phyloP scores from a whole-genome alignment of 1,140 invertebrate genomes.

The Belonocnema kinseyi region DNA sequence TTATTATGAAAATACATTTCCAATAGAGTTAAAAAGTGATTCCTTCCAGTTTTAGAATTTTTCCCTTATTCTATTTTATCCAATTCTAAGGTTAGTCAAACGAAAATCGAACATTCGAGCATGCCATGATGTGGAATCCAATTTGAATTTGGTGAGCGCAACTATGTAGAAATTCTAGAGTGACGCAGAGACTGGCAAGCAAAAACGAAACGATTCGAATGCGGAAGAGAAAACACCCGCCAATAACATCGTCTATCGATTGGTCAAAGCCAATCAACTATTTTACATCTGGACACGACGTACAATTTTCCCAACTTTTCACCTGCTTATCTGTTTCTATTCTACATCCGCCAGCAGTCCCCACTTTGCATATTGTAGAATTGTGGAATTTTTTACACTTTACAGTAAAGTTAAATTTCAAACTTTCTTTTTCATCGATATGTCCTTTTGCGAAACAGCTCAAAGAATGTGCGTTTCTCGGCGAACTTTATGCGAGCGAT shows the following conservation, averaged over 20 bases:
- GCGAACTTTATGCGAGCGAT: too few species aligned
- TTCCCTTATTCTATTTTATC: neutral
- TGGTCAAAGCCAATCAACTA: constrained; percentile 21
- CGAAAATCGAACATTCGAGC: neutral
- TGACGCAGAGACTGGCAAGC: constrained; percentile 41
- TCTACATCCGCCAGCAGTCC: neutral
- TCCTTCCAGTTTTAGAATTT: neutral
- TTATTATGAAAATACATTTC: neutral
- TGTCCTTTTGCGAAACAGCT: neutral
- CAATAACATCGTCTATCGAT: constrained; percentile 25
- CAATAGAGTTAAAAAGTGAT: neutral
- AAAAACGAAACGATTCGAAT: constrained; percentile 18
- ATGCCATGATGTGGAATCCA: constrained; percentile 18
- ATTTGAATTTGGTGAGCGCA: constrained; percentile 12
- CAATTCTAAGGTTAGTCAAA: constrained; percentile 25
- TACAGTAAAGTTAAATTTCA: neutral
- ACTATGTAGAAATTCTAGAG: constrained; percentile 47
- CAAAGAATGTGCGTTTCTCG: too few species aligned
- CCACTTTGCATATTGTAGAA: neutral
- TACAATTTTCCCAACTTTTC: constrained; percentile 27
- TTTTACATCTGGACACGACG: constrained; percentile 22
- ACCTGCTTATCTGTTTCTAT: constrained; percentile 3
- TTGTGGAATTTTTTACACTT: neutral
- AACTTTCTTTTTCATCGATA: neutral
- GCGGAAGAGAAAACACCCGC: constrained; percentile 22